Evolutionary conservation across 2,888 invertebrate genomes (phyloP).

Genomic region (Ecliptopera silaceata): DNA sequence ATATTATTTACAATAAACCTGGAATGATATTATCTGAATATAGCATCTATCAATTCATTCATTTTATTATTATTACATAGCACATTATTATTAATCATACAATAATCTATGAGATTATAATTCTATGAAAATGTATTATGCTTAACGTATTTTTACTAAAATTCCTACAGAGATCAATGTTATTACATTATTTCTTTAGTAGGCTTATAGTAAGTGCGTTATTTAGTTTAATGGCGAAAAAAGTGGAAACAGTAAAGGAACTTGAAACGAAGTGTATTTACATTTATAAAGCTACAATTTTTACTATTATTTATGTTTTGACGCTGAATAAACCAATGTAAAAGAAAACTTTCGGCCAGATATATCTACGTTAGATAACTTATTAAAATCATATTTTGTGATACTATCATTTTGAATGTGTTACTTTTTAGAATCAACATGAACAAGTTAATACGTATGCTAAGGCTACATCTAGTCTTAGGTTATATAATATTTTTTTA

Average conservation of each 20-base stretch:
- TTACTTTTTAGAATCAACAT: no score
- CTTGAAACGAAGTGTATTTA: constrained; percentile 26
- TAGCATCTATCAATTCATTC: background rate
- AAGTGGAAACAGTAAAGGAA: constrained; percentile 34
- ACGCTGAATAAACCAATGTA: no score
- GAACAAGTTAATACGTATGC: no score
- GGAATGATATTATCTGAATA: constrained; percentile 19
- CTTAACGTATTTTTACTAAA: constrained; percentile 4
- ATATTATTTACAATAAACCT: constrained; percentile 14
- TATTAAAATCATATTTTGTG: no score
- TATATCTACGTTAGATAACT: background rate
- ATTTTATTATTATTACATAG: background rate
- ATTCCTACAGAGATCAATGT: constrained; percentile 26
- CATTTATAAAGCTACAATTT: constrained; percentile 1
- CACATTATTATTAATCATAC: background rate
- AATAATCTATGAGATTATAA: background rate
- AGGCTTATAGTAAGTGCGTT: constrained; percentile 13
- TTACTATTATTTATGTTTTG: background rate
- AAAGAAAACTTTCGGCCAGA: background rate
- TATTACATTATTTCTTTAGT: constrained; percentile 19
- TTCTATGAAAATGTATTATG: constrained; percentile 7
- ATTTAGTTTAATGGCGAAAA: constrained; percentile 10
- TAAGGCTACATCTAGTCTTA: no score
- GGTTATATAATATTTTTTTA: no score
- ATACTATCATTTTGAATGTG: no score